Evolutionary conservation across 2,113 vertebrate species (phyloP).

Genomic region (Pipa parva): DNA sequence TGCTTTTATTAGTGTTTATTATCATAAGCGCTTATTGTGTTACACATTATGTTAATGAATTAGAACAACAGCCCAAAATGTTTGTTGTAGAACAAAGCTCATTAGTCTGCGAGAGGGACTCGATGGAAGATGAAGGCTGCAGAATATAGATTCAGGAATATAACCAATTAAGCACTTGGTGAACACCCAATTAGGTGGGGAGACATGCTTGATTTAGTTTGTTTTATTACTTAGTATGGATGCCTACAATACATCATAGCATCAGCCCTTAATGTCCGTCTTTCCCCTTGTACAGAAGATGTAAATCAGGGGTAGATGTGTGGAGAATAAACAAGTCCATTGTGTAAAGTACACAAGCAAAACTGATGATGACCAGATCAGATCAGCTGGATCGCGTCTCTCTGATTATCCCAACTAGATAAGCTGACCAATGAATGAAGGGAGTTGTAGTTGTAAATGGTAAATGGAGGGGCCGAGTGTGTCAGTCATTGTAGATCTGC

Average conservation of each 20-base stretch:
- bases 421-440: too few species aligned
- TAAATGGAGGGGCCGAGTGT: too few species aligned
- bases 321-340: too few species aligned
- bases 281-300: conserved; percentile 1
- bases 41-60: conserved; percentile 64
- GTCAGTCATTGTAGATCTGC: too few species aligned
- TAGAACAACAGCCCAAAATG: conserved; percentile 60
- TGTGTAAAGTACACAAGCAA: too few species aligned
- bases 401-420: too few species aligned
- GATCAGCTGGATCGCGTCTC: too few species aligned
- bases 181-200: conserved; percentile 61
- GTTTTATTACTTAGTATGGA: conserved; percentile 57
- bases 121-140: conserved; percentile 47
- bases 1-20: conserved; percentile 53
- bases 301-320: too few species aligned
- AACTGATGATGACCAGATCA: too few species aligned
- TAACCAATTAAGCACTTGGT: conserved; percentile 63
- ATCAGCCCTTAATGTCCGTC: conserved; percentile 13
- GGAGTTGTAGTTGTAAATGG: too few species aligned
- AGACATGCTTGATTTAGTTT: conserved; percentile 60
- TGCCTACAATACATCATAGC: conserved; percentile 19
- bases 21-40: conserved; percentile 53
- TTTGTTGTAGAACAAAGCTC: conserved; percentile 58
- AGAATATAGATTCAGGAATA: conserved; percentile 49
- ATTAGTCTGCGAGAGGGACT: conserved; percentile 54